Evolutionary conservation across 2,113 vertebrate genomes (phyloP).

Genomic region (Antigone vipio): DNA sequence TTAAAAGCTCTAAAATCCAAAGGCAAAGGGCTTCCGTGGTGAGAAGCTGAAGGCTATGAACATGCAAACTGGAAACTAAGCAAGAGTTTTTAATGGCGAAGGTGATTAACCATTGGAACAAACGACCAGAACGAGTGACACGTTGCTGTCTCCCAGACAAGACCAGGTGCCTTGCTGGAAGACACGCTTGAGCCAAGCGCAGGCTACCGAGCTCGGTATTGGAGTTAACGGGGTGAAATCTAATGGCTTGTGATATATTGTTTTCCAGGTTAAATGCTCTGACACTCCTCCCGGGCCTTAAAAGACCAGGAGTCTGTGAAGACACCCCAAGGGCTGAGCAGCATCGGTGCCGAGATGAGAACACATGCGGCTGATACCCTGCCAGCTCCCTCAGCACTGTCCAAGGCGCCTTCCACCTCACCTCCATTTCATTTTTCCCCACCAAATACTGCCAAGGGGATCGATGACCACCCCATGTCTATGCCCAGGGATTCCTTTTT

Average conservation of each 20-base stretch:
- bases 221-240: background rate
- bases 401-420: background rate
- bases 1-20: background rate
- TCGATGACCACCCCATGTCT: background rate
- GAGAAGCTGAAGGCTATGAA: background rate
- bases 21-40: background rate
- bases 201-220: accelerated
- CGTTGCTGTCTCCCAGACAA: background rate
- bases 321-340: background rate
- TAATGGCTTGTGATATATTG: background rate
- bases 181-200: background rate
- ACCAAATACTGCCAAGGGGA: background rate
- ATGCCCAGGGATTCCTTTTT: too few relatives aligned
- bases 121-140: background rate
- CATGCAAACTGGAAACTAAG: background rate
- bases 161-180: background rate
- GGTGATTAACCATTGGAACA: background rate
- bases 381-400: background rate
- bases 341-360: background rate
- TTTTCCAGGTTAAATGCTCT: background rate
- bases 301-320: background rate
- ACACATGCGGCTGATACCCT: background rate
- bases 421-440: too few relatives aligned
- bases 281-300: background rate
- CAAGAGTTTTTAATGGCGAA: background rate